Evolutionary conservation across 2,888 invertebrate species (phyloP).

Genomic region (Calephelis perditalis): DNA sequence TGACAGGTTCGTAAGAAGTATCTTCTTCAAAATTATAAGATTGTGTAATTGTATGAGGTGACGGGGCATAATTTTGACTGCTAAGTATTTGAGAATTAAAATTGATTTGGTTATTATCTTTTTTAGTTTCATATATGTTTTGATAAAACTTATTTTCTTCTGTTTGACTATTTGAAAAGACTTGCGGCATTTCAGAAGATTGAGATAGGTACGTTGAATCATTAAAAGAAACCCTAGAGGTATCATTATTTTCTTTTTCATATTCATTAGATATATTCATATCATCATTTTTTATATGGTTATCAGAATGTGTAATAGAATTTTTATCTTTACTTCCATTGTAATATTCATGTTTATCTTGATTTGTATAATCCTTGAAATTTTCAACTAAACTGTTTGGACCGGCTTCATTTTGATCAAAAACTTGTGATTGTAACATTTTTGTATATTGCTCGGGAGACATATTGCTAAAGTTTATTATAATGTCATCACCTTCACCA

Average conservation of each 20-base stretch:
- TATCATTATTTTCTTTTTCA: not conserved
- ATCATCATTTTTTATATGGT: not conserved
- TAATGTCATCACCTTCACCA: conserved; percentile 57
- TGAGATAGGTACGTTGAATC: not conserved
- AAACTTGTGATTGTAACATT: conserved; percentile 53
- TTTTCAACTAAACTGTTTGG: conserved; percentile 27
- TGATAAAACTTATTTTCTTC: conserved; percentile 15
- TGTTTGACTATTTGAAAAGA: not conserved
- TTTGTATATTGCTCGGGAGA: conserved; percentile 60
- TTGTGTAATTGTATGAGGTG: conserved; percentile 49
- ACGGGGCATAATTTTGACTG: conserved; percentile 45
- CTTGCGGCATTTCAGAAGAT: not conserved
- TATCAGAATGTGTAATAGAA: not conserved
- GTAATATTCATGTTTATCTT: conserved; percentile 1
- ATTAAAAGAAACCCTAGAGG: not conserved
- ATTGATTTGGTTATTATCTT: conserved; percentile 14
- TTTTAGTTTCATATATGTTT: conserved; percentile 20
- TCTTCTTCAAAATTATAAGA: conserved; percentile 49
- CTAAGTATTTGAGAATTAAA: conserved; percentile 43
- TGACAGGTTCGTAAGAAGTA: conserved; percentile 42
- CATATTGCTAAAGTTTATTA: conserved; percentile 67
- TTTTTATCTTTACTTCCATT: not conserved
- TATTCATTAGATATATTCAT: not conserved
- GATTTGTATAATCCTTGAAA: not conserved
- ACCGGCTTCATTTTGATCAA: conserved; percentile 36